Conservation (phyloP, 1,140 invertebrate species). For the Platyscapa corneri region DNA sequence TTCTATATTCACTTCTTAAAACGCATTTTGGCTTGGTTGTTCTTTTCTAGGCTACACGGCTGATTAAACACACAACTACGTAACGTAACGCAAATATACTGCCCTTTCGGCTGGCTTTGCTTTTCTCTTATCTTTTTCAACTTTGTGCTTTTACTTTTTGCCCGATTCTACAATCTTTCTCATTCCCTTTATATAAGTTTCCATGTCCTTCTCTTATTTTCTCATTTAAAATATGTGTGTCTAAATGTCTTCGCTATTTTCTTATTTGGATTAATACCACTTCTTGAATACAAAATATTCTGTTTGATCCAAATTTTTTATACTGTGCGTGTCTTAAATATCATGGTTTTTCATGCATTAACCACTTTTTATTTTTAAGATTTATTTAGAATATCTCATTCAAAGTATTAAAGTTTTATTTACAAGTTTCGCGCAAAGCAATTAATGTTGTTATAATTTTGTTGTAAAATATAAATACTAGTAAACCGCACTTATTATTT, state of each 20-base stretch:
- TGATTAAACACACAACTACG: slow-evolving; percentile 74
- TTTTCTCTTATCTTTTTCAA: slow-evolving; percentile 49
- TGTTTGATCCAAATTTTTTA: background rate
- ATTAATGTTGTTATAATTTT: no score
- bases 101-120: slow-evolving; percentile 53
- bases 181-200: slow-evolving; percentile 17
- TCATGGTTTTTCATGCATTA: no score
- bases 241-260: slow-evolving; percentile 2
- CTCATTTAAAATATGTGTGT: background rate
- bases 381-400: no score
- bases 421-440: no score
- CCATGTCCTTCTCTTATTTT: slow-evolving; percentile 9
- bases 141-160: slow-evolving; percentile 25
- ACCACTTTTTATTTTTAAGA: no score
- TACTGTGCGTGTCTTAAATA: no score
- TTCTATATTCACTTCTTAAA: slow-evolving; percentile 56
- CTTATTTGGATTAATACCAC: background rate
- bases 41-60: slow-evolving; percentile 64
- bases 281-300: background rate
- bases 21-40: slow-evolving; percentile 51
- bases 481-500: no score
- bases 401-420: no score
- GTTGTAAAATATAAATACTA: no score
- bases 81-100: slow-evolving; percentile 73
- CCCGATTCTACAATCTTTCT: background rate